phyloP scores from a whole-genome alignment of 1,140 invertebrate species.

The Achroia grisella region DNA sequence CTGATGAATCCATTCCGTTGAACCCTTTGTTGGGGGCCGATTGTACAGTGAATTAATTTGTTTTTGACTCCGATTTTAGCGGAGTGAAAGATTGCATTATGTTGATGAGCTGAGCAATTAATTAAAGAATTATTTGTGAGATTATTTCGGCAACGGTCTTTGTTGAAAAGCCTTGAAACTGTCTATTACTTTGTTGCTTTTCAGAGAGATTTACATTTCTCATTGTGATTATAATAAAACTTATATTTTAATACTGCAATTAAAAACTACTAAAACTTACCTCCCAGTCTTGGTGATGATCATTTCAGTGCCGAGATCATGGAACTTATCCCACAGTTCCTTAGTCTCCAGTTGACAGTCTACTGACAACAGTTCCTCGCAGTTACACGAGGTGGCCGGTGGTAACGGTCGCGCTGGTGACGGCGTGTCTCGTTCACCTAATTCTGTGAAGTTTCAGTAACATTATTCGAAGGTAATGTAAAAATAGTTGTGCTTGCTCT shows the following conservation, averaged over 20 bases:
- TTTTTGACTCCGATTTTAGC: conserved; percentile 41
- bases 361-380: conserved; percentile 88
- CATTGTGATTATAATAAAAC: too few species aligned
- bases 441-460: conserved; percentile 30
- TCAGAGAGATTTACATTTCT: not conserved
- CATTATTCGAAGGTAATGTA: too few species aligned
- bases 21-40: conserved; percentile 48
- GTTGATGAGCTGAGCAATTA: conserved; percentile 37
- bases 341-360: conserved; percentile 96
- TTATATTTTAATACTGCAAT: not conserved
- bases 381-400: conserved; percentile 77
- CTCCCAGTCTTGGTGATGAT: conserved; percentile 98
- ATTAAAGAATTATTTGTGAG: conserved; percentile 15
- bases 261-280: conserved; percentile 73
- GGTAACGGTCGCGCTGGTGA: conserved; percentile 59
- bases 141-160: not conserved
- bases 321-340: conserved; percentile 95
- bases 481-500: too few species aligned
- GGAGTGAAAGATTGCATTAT: conserved; percentile 61
- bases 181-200: not conserved
- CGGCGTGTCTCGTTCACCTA: conserved; percentile 66
- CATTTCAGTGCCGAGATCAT: conserved; percentile 96
- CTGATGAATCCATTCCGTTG: conserved; percentile 65
- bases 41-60: conserved; percentile 58
- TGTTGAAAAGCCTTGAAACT: not conserved